A percentile compares a stretch with the other conserved stretches of the same genome.
Conservation (phyloP, 2,888 invertebrate genomes). For the Macrophya annulata region DNA sequence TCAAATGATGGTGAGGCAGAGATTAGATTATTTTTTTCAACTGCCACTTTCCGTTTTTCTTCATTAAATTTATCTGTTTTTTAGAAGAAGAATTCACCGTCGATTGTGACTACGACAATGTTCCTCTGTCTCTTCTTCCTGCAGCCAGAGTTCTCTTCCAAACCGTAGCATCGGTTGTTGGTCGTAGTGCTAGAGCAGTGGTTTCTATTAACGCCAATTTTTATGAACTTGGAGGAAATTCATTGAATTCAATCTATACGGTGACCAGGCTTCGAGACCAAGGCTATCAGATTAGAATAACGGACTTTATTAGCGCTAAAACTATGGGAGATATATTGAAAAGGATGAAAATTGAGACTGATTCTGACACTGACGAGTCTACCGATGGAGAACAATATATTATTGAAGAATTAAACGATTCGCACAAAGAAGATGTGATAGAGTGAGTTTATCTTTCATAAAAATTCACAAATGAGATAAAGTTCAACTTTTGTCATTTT, state of each 20-base stretch:
- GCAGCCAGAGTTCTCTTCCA: slow-evolving; percentile 88
- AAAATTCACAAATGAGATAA: background rate
- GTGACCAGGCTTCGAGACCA: slow-evolving; percentile 89
- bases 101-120: slow-evolving; percentile 86
- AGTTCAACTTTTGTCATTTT: background rate
- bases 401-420: slow-evolving; percentile 82
- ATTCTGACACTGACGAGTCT: slow-evolving; percentile 68
- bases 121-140: slow-evolving; percentile 82
- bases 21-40: background rate
- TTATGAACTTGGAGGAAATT: slow-evolving; percentile 93
- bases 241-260: slow-evolving; percentile 91
- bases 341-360: slow-evolving; percentile 80
- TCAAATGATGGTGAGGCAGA: slow-evolving; percentile 82
- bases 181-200: slow-evolving; percentile 84
- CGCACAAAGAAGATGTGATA: slow-evolving; percentile 86
- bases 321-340: slow-evolving; percentile 87
- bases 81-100: slow-evolving; percentile 82
- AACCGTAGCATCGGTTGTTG: slow-evolving; percentile 88
- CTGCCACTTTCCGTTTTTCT: background rate
- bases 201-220: slow-evolving; percentile 87
- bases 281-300: slow-evolving; percentile 90
- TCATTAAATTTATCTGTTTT: slow-evolving; percentile 64
- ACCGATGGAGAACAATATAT: slow-evolving; percentile 77
- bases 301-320: slow-evolving; percentile 89
- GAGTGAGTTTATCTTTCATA: slow-evolving; percentile 82